Evolutionary conservation across 2,113 vertebrate genomes (phyloP).

Genomic region (Caranx ignobilis): DNA sequence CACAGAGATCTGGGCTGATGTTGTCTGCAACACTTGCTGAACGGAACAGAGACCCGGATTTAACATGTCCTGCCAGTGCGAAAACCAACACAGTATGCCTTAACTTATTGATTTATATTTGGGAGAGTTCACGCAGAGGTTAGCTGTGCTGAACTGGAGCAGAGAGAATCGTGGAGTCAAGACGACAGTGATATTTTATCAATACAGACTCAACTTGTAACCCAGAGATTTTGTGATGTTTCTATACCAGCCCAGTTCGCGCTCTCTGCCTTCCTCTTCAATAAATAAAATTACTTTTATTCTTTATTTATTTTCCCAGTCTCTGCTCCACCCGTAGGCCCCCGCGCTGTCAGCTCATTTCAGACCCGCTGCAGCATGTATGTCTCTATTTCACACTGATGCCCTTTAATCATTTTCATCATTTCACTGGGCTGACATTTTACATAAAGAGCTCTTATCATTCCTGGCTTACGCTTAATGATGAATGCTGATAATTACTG

Average conservation of each 20-base stretch:
- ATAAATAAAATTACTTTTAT: constrained; percentile 69
- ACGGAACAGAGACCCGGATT: constrained; percentile 10
- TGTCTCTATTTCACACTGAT: constrained; percentile 58
- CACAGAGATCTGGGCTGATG: constrained; percentile 38
- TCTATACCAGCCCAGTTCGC: constrained; percentile 22
- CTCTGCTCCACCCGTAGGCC: constrained; percentile 17
- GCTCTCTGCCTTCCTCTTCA: constrained; percentile 46
- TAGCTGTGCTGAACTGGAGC: constrained; percentile 43
- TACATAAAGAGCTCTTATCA: constrained; percentile 68
- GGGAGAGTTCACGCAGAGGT: constrained; percentile 70
- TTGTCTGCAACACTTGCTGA: constrained; percentile 25
- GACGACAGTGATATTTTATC: constrained; percentile 72
- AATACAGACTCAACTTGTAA: constrained; percentile 48
- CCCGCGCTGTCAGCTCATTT: constrained; percentile 45
- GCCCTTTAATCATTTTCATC: constrained; percentile 70
- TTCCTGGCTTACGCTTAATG: constrained; percentile 52
- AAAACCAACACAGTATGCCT: constrained; percentile 46
- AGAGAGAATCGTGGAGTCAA: constrained; percentile 53
- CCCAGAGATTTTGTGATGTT: constrained; percentile 53
- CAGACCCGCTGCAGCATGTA: constrained; percentile 30
- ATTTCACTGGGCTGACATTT: constrained; percentile 63
- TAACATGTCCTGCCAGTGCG: constrained; percentile 9
- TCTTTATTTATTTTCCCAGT: constrained; percentile 62
- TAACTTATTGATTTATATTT: constrained; percentile 64
- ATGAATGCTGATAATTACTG: constrained; percentile 70